Base-by-base conservation (phyloP, 2,888 invertebrate species). In the Trachelus tabidus region DNA sequence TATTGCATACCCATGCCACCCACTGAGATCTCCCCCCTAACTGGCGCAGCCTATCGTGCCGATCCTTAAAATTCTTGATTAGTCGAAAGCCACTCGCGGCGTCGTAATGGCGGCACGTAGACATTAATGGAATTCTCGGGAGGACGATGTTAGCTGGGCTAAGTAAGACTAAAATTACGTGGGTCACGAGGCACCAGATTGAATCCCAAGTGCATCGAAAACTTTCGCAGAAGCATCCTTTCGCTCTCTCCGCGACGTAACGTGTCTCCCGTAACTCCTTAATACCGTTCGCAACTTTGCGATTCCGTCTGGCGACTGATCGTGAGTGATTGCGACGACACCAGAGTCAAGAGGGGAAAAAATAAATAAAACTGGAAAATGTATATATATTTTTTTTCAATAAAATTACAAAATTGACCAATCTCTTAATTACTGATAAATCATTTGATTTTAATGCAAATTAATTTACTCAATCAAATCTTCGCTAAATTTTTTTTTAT, bases 1-100 rank as follows among this genome's bases (percentile, higher is more conserved):
- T 86, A 85, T 85, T 86, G 85, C 86, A 86, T 85, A 85, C 83
- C 85, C 76, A 86, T 85, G 83, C 78, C 78, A 69, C 69, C 75
- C 23, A 37, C 69, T 37, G 34, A 75, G 68, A 35, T 30, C 68
- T 75, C 12, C 12, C 34, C 11, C 12, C 34, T 30, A 37, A 69
- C 69, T 75, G 15, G 40, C 15, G 9, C 73, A 33, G 73, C 73
- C 73, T 73, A 73, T 68, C 33, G 73, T 75, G 77, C 33, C n/a
- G 73, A 79, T 79, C 79, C 77, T 56, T 77, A 77, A 79, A 79
- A 77, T 69, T 34, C 77, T 77, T 73, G 79, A 79, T 79, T 77
- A 75, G 75, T 75, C 75, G 35, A 75, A 34, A 33, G n/a, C 34
- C 73, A 33, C n/a, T n/a, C 34, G n/a, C 34, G 73, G 34, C 73